Evolutionary conservation across 2,888 invertebrate species (phyloP).

Genomic region (Antitype chi): DNA sequence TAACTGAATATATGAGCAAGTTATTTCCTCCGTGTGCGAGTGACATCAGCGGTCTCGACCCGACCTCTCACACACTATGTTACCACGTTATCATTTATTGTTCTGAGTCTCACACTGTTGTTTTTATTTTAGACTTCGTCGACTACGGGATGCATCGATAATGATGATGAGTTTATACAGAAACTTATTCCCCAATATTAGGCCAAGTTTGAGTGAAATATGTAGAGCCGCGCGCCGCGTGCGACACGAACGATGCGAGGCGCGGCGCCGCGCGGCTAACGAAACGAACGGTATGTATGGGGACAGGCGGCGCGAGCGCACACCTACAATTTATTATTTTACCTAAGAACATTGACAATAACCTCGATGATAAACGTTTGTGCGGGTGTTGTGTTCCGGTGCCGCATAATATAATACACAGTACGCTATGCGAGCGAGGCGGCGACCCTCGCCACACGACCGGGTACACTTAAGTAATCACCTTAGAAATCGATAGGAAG

Average conservation of each 20-base stretch:
- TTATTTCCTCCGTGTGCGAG: constrained; percentile 47
- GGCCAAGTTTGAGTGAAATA: constrained; percentile 76
- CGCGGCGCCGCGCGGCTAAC: constrained; percentile 38
- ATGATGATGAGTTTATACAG: constrained; percentile 65
- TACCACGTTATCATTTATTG: constrained; percentile 72
- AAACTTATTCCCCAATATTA: constrained; percentile 76
- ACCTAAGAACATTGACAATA: constrained; percentile 84
- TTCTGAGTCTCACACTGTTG: constrained; percentile 74
- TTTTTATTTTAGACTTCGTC: constrained; percentile 66
- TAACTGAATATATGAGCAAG: constrained; percentile 66
- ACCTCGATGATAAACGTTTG: constrained; percentile 81
- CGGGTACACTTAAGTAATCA: constrained; percentile 79
- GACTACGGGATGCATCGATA: constrained; percentile 64
- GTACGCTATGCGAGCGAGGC: constrained; percentile 64
- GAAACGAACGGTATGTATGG: constrained; percentile 49
- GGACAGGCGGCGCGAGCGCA: constrained; percentile 63
- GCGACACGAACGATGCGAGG: constrained; percentile 17
- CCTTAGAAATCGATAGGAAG: constrained; percentile 89
- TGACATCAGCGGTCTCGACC: constrained; percentile 32
- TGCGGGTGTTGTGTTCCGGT: constrained; percentile 75
- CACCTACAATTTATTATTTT: constrained; percentile 82
- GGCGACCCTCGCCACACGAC: constrained; percentile 63
- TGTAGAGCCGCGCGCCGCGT: constrained; percentile 56
- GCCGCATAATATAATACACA: constrained; percentile 66
- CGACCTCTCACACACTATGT: constrained; percentile 49